Conservation (phyloP, 2,113 vertebrate genomes). For the Thryonomys swinderianus region DNA sequence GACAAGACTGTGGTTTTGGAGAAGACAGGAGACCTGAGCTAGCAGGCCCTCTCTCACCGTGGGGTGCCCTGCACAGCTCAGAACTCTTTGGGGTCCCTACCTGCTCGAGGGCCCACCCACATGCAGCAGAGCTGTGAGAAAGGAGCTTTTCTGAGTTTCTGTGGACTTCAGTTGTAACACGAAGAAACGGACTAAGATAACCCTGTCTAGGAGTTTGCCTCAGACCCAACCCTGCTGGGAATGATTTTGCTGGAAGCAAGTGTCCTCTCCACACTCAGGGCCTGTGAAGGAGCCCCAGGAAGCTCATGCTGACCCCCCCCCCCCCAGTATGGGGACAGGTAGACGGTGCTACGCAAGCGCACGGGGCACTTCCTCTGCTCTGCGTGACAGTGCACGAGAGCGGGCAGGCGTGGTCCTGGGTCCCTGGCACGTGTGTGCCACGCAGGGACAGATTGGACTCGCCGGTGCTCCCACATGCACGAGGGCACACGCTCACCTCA, state of each 20-base stretch:
- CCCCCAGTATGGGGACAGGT: not conserved
- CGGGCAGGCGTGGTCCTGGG: accelerated
- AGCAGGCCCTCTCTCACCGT: not conserved
- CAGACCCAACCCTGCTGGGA: not conserved
- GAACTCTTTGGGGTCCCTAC: not conserved
- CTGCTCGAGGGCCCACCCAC: not conserved
- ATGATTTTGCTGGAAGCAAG: not conserved
- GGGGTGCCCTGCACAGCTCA: too few species aligned
- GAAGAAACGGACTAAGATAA: not conserved
- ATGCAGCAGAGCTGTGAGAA: not conserved
- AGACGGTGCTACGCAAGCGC: not conserved
- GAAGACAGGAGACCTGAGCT: not conserved
- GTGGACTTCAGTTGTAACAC: not conserved
- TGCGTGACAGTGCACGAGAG: accelerated
- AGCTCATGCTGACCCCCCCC: accelerated
- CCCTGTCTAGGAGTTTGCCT: not conserved
- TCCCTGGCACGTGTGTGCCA: accelerated
- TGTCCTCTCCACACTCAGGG: not conserved
- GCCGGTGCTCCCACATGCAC: accelerated
- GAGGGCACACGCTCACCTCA: accelerated
- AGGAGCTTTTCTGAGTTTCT: not conserved
- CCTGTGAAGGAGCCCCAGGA: not conserved
- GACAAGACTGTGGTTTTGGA: not conserved
- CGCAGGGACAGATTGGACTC: not conserved
- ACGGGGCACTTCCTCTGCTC: not conserved